These are phyloP conservation scores for Cichladusa arquata DNA, from an alignment of 2,113 vertebrate genomes.

Conservation along the genomic window DNA sequence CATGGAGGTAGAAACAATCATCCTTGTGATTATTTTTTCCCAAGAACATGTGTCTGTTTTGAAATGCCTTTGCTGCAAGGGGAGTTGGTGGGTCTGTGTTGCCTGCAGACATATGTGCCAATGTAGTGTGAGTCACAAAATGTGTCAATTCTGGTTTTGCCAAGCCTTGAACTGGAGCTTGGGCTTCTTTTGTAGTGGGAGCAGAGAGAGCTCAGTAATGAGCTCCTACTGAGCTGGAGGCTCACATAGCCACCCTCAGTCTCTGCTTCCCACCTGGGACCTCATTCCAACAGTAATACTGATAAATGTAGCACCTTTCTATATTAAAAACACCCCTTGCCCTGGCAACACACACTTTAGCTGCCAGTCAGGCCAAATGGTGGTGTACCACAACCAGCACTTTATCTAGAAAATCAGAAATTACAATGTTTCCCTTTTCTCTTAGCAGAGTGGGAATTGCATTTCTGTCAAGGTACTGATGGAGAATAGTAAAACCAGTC, in stretches of 20 bases:
- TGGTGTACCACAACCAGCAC: not conserved
- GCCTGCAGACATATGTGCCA: fast-evolving
- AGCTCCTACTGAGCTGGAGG: not conserved
- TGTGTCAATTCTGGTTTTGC: not conserved
- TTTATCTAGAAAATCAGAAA: not conserved
- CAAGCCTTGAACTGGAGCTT: not conserved
- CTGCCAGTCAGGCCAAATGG: not conserved
- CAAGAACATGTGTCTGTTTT: not conserved
- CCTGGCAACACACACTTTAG: not conserved
- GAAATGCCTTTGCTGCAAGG: not conserved
- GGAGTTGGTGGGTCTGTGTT: not conserved
- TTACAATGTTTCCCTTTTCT: not conserved
- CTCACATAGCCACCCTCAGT: not conserved
- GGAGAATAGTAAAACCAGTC: not conserved
- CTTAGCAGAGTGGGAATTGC: not conserved
- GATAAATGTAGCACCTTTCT: not conserved
- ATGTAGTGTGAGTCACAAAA: not conserved
- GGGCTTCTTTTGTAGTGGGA: not conserved
- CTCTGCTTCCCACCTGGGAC: not conserved
- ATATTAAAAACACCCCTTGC: not conserved
- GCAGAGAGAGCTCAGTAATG: not conserved
- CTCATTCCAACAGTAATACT: not conserved
- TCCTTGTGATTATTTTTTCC: conserved; percentile 49
- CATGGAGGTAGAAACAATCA: conserved; percentile 92
- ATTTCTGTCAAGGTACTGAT: not conserved